phyloP scores from a whole-genome alignment of 2,888 invertebrate genomes.

The Drosophila incognita region DNA sequence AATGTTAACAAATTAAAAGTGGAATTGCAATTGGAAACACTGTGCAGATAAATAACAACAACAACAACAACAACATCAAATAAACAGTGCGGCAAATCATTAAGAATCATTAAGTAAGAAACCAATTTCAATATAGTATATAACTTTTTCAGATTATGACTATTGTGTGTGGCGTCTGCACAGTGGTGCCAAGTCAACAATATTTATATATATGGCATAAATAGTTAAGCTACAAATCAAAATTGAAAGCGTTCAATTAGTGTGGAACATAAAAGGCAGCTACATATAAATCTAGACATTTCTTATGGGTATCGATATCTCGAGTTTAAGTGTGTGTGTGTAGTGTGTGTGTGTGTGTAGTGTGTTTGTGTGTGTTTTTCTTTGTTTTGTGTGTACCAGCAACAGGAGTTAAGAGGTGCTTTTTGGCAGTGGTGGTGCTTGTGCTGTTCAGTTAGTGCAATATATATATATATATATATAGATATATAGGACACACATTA shows the following conservation, averaged over 20 bases:
- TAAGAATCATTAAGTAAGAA: neutral
- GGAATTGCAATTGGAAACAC: neutral
- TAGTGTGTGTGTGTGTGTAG: conserved; percentile 1
- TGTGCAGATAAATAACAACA: conserved; percentile 24
- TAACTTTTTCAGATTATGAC: neutral
- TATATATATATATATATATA: neutral
- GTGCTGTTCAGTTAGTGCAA: conserved; percentile 30
- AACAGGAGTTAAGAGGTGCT: conserved; percentile 17
- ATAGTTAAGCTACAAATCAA: conserved; percentile 34
- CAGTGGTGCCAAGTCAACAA: conserved; percentile 5
- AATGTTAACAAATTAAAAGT: conserved; percentile 5
- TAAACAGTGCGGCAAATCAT: conserved; percentile 2
- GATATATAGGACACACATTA: conserved; percentile 13
- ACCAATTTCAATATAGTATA: neutral
- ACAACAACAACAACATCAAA: conserved; percentile 4
- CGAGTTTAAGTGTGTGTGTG: neutral
- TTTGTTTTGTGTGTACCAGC: conserved; percentile 19
- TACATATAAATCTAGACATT: neutral
- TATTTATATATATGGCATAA: neutral
- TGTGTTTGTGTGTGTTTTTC: neutral
- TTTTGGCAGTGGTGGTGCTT: conserved; percentile 16
- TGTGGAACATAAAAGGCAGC: conserved; percentile 36
- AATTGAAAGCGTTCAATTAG: conserved; percentile 18
- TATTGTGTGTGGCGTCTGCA: conserved; percentile 11
- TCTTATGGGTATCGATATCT: neutral